Percentiles rank a stretch among this genome's conserved stretches.
Conservation (phyloP, 2,797 vertebrate genomes). For the Dipus sagitta region DNA sequence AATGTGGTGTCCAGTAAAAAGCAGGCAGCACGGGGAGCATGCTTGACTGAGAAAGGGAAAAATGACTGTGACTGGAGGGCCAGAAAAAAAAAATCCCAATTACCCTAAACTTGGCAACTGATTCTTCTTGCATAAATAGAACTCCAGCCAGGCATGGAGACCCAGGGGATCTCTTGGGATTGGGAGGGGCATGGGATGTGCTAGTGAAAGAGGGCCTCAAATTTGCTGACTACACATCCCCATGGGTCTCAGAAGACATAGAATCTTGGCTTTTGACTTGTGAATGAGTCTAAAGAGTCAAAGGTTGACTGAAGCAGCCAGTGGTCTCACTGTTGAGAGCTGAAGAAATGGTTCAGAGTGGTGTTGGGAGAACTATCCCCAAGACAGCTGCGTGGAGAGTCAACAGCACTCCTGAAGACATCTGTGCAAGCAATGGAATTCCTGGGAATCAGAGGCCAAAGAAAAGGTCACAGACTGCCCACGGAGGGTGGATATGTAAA, state of each 20-base stretch:
- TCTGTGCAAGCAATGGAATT: background rate
- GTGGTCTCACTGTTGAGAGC: fast-evolving
- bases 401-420: background rate
- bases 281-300: background rate
- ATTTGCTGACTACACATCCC: background rate
- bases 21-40: background rate
- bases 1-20: background rate
- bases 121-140: conserved; percentile 8
- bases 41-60: conserved; percentile 50
- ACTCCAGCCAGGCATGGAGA: background rate
- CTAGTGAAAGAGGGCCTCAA: background rate
- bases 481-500: background rate
- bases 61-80: background rate
- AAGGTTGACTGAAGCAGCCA: background rate
- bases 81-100: conserved; percentile 38
- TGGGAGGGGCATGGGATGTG: background rate
- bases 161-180: background rate
- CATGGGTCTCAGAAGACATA: fast-evolving
- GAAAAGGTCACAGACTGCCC: fast-evolving
- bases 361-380: background rate
- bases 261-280: background rate
- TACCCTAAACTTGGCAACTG: conserved; percentile 24
- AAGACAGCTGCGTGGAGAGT: background rate
- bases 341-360: fast-evolving
- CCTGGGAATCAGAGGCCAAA: background rate